phyloP scores from a whole-genome alignment of 2,888 invertebrate species.

The Hylaea fasciaria region DNA sequence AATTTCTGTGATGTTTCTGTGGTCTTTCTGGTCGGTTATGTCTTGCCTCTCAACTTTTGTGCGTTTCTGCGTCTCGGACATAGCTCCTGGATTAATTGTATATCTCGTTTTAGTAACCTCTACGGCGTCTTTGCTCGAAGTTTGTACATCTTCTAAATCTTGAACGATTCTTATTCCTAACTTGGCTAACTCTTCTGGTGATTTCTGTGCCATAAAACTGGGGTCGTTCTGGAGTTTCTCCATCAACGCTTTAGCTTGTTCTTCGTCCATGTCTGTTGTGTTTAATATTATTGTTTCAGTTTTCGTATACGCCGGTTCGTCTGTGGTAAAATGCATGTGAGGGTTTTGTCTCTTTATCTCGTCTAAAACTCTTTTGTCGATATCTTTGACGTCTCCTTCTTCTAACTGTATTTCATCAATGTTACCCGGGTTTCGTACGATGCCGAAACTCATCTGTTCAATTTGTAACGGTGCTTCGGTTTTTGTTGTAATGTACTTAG shows the following conservation, averaged over 20 bases:
- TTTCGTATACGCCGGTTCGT: constrained; percentile 77
- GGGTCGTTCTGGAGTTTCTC: constrained; percentile 78
- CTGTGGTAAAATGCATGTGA: constrained; percentile 76
- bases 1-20: constrained; percentile 87
- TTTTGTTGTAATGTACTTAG: constrained; percentile 72
- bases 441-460: constrained; percentile 79
- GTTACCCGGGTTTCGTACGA: constrained; percentile 70
- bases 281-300: constrained; percentile 84
- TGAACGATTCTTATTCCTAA: constrained; percentile 75
- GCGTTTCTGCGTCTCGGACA: constrained; percentile 71
- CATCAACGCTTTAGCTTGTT: constrained; percentile 77
- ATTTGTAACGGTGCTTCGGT: constrained; percentile 77
- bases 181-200: constrained; percentile 73
- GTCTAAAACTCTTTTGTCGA: constrained; percentile 73
- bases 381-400: constrained; percentile 75
- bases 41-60: constrained; percentile 53
- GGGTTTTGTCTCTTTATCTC: constrained; percentile 79
- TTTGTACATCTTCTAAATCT: constrained; percentile 74
- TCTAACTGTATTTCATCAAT: constrained; percentile 72
- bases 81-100: constrained; percentile 72
- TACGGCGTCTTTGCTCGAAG: constrained; percentile 58
- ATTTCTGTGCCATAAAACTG: constrained; percentile 76
- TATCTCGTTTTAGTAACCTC: constrained; percentile 78
- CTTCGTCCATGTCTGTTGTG: constrained; percentile 77
- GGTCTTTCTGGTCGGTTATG: constrained; percentile 72